Base-by-base conservation (phyloP, 2,113 vertebrate genomes). In the Zosterops japonicus region DNA sequence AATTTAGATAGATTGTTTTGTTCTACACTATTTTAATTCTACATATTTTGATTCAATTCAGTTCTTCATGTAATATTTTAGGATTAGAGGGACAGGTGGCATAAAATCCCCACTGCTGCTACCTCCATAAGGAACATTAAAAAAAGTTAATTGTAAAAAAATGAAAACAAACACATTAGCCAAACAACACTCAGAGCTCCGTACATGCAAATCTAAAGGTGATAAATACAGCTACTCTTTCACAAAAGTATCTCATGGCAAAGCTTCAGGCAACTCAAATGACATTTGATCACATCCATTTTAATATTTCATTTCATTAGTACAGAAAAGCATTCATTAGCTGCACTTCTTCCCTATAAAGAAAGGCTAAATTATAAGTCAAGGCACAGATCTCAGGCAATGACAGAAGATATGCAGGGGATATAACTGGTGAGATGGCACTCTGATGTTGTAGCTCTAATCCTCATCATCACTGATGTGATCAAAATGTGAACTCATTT, bases 311-410 rank as follows among this genome's bases (percentile, higher is more conserved):
- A 83, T 36, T 70, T 70, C 36, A 36, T 59, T 75, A 84, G 35
- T 29, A 59, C 35, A 61, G 50, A 12, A 80, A 14, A 86, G 8
- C 18, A 61, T 25, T 39, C 21, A 65, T 0, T 83, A 86, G 31
- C 50, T 71, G 31, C 33, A 41, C 12, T 74, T 59, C 53, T 78
- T 67, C 39, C 56, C 31, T 61, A 15, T n/a, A 87, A 47, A 87
- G 31, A 50, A 31, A 83, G 28, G 5, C 23, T 64, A 25, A 36
- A 89, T 21, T 78, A 27, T 77, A 96, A 96, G 89, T 75, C 85
- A 96, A 80, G 80, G 79, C 46, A 91, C 68, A 88, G 74, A 93
- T 94, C 83, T 75, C 87, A 75, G 93, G 53, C 57, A 94, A 57
- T 27, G 87, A 93, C 81, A 64, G 39, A 39, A 83, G 49, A 75